These are phyloP conservation scores for Helicoverpa armigera DNA, from an alignment of 1,140 invertebrate species.

Conservation along the genomic window DNA sequence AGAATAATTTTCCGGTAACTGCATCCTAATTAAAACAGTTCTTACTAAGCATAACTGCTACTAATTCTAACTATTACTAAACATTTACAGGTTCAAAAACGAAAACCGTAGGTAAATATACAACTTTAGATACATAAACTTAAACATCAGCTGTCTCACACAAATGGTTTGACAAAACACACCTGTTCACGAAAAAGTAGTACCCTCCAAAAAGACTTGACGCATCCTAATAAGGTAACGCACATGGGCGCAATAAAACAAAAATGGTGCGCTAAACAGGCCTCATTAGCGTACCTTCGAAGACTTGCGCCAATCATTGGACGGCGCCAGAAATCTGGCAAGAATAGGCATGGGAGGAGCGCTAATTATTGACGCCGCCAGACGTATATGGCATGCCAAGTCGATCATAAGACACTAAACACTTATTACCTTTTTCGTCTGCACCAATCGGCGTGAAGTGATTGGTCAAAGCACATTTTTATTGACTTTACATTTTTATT, in stretches of 20 bases:
- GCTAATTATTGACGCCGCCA: constrained; percentile 45
- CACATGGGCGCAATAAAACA: constrained; percentile 42
- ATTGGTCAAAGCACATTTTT: constrained; percentile 31
- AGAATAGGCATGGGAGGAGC: constrained; percentile 68
- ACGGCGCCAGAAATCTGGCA: constrained; percentile 52
- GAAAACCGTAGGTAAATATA: too few species aligned
- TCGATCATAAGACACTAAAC: constrained; percentile 60
- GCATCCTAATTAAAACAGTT: too few species aligned
- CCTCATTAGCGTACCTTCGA: constrained; percentile 64
- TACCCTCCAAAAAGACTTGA: constrained; percentile 19
- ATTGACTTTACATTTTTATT: constrained; percentile 9
- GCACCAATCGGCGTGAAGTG: constrained; percentile 59
- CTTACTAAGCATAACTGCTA: too few species aligned
- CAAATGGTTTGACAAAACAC: constrained; percentile 24
- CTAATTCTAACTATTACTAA: too few species aligned
- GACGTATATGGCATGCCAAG: constrained; percentile 48
- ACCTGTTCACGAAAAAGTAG: constrained; percentile 34
- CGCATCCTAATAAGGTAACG: constrained; percentile 33
- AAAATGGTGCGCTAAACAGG: constrained; percentile 67
- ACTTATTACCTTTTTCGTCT: constrained; percentile 61
- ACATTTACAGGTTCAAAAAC: too few species aligned
- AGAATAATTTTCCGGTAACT: too few species aligned
- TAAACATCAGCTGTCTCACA: neutral
- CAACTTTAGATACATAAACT: too few species aligned
- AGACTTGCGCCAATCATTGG: constrained; percentile 63